phyloP scores from a whole-genome alignment of 1,140 invertebrate species.

The Drosophila murphyi region DNA sequence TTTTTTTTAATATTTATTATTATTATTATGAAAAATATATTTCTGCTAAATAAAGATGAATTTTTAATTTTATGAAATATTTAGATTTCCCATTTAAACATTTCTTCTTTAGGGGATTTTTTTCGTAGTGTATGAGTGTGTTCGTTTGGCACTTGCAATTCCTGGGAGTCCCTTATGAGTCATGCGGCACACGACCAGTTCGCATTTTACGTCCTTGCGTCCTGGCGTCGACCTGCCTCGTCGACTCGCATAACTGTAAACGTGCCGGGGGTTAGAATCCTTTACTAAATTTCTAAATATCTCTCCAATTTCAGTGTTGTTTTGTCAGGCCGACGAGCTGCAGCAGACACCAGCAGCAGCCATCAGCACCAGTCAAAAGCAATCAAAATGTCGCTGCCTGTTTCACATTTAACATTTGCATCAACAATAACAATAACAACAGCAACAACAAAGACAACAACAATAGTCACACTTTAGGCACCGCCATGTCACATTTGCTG shows the following conservation, averaged over 20 bases:
- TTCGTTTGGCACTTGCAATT: slow-evolving; percentile 47
- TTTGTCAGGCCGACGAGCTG: slow-evolving; percentile 71
- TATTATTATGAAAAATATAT: too few species aligned
- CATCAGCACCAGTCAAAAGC: slow-evolving; percentile 13
- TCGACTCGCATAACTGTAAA: not conserved
- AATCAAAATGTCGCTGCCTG: slow-evolving; percentile 50
- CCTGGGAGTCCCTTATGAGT: slow-evolving; percentile 51
- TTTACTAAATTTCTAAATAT: slow-evolving; percentile 1
- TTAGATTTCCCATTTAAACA: too few species aligned
- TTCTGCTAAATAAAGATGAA: too few species aligned
- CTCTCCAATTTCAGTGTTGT: slow-evolving; percentile 64
- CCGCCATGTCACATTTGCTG: slow-evolving; percentile 74
- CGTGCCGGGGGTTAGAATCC: slow-evolving; percentile 14
- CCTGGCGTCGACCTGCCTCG: slow-evolving; percentile 60
- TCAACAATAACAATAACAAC: slow-evolving; percentile 19
- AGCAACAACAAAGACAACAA: slow-evolving; percentile 27
- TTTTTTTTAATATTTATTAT: too few species aligned
- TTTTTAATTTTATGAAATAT: too few species aligned
- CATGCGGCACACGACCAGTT: slow-evolving; percentile 44
- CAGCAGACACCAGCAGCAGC: slow-evolving; percentile 38
- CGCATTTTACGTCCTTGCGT: slow-evolving; percentile 17
- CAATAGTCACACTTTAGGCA: slow-evolving; percentile 12
- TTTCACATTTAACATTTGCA: slow-evolving; percentile 38
- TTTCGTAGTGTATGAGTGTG: slow-evolving; percentile 1
- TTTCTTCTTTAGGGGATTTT: too few species aligned